Conservation (phyloP, 2,888 invertebrate genomes). For the Globia sparganii region DNA sequence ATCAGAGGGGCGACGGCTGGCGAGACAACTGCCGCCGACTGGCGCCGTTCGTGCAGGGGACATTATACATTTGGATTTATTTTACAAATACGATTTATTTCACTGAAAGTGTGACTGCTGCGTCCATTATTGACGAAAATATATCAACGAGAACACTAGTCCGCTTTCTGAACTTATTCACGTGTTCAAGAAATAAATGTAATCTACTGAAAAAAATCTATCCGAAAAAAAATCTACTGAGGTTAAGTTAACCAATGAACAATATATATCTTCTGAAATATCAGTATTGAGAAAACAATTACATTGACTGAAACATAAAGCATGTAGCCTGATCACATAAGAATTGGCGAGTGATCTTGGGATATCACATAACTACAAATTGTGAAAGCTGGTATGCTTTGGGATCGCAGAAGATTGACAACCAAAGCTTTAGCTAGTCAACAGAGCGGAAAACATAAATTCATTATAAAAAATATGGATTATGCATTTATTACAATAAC, state of each 20-base stretch:
- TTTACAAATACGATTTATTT: slow-evolving; percentile 57
- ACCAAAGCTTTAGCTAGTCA: no score
- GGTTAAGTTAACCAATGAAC: background rate
- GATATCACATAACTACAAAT: background rate
- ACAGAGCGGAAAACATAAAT: background rate
- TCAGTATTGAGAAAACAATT: background rate
- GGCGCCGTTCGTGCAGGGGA: slow-evolving; percentile 69
- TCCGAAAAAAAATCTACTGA: background rate
- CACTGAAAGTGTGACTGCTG: slow-evolving; percentile 36
- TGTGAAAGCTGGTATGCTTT: background rate
- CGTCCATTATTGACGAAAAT: slow-evolving; percentile 33
- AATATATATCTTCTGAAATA: background rate
- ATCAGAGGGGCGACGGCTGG: slow-evolving; percentile 72
- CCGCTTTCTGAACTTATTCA: background rate
- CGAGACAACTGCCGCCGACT: slow-evolving; percentile 71
- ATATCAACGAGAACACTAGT: background rate
- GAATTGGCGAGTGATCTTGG: background rate
- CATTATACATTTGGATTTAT: slow-evolving; percentile 64
- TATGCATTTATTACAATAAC: background rate
- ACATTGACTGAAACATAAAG: background rate
- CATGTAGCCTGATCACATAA: background rate
- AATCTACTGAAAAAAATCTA: fast-evolving
- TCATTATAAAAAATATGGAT: background rate
- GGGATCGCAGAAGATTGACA: background rate
- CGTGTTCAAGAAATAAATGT: background rate